Evolutionary conservation across 2,113 vertebrate species (phyloP).

Genomic region (Pygoscelis antarcticus): DNA sequence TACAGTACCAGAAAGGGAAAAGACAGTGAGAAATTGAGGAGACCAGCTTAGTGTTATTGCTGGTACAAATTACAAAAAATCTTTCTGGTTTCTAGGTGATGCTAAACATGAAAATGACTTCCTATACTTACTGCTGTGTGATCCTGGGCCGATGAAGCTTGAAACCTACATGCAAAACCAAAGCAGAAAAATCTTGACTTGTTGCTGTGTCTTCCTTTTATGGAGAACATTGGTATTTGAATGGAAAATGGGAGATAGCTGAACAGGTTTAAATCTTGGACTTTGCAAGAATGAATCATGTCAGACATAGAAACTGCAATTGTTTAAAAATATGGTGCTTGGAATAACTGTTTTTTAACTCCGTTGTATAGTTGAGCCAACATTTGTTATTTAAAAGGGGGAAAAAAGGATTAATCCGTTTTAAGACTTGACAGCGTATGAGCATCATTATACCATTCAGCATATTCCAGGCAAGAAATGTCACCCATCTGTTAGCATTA

Average conservation of each 20-base stretch:
- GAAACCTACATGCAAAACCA: constrained; percentile 24
- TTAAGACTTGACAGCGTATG: not conserved
- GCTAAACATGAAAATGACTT: not conserved
- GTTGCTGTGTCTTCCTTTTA: not conserved
- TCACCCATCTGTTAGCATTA: not conserved
- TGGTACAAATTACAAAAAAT: not conserved
- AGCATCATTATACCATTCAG: not conserved
- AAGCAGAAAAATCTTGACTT: not conserved
- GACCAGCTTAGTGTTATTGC: not conserved
- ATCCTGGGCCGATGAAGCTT: constrained; percentile 18
- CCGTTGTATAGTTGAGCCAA: not conserved
- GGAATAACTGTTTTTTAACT: not conserved
- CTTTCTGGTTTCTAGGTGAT: not conserved
- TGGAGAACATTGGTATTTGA: not conserved
- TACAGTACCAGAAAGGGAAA: not conserved
- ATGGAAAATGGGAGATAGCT: not conserved
- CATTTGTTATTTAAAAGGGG: not conserved
- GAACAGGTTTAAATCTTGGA: not conserved
- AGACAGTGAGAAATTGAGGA: not conserved
- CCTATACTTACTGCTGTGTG: not conserved
- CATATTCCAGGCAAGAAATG: not conserved
- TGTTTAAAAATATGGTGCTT: not conserved
- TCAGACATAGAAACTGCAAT: not conserved
- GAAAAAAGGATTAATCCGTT: not conserved
- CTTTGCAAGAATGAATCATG: not conserved